Evolutionary conservation across 2,113 vertebrate genomes (phyloP).

Genomic region (Chamaetylas fuelleborni): DNA sequence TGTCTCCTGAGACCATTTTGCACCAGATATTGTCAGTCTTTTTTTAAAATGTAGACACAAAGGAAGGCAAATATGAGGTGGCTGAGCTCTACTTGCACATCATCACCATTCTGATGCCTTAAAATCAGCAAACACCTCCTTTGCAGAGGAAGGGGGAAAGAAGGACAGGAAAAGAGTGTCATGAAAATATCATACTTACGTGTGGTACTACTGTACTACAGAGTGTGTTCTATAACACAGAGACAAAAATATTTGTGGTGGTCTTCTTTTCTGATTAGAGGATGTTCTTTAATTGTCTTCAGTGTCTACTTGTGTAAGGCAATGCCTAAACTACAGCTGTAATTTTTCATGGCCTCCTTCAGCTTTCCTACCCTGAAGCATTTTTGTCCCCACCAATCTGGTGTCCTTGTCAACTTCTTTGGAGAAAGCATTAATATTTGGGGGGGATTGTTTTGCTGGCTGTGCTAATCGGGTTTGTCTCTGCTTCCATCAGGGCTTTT

Average conservation of each 20-base stretch:
- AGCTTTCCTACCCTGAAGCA: slow-evolving; percentile 22
- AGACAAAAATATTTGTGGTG: not conserved
- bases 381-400: not conserved
- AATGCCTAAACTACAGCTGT: not conserved
- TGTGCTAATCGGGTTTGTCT: slow-evolving; percentile 69
- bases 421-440: slow-evolving; percentile 44
- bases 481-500: slow-evolving; percentile 67
- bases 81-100: not conserved
- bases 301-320: not conserved
- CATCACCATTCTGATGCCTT: not conserved
- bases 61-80: not conserved
- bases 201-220: not conserved
- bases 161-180: not conserved
- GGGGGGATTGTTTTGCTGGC: slow-evolving; percentile 61
- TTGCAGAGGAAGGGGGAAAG: not conserved
- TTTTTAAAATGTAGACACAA: not conserved
- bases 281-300: not conserved
- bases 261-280: not conserved
- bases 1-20: not conserved
- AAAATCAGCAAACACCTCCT: not conserved
- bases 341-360: not conserved
- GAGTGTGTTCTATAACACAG: not conserved
- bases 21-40: not conserved
- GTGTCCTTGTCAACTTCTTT: slow-evolving; percentile 55
- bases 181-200: not conserved